Conservation (phyloP, 2,113 vertebrate genomes). For the Erythrolamprus reginae region DNA sequence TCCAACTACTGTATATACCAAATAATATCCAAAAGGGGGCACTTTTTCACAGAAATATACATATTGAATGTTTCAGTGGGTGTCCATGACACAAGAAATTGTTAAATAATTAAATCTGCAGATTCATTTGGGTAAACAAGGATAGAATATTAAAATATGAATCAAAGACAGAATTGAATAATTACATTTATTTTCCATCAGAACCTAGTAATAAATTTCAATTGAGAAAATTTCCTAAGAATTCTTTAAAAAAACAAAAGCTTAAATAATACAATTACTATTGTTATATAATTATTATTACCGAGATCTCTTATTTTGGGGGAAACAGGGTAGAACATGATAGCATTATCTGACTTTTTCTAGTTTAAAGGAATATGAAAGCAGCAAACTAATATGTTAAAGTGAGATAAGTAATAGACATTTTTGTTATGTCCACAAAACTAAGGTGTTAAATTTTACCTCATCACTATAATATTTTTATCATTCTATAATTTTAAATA, state of each 20-base stretch:
- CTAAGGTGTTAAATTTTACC: not conserved
- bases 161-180: not conserved
- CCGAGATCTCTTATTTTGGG: too few species aligned
- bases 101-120: not conserved
- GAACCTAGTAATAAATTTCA: not conserved
- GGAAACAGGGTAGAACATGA: not conserved
- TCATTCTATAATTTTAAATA: not conserved
- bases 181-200: not conserved
- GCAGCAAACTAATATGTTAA: not conserved
- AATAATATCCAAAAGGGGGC: not conserved
- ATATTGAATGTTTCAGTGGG: not conserved
- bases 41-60: not conserved
- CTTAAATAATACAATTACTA: not conserved
- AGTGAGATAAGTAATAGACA: not conserved
- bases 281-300: not conserved
- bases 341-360: not conserved
- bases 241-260: not conserved
- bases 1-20: not conserved
- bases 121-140: not conserved
- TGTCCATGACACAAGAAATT: not conserved
- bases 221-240: not conserved
- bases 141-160: not conserved
- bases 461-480: not conserved
- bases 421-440: not conserved
- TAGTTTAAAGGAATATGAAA: not conserved